Percentiles rank a stretch among this genome's conserved stretches.
These are phyloP conservation scores for Caerostris darwini DNA, from an alignment of 1,140 invertebrate genomes.

Conservation along the genomic window DNA sequence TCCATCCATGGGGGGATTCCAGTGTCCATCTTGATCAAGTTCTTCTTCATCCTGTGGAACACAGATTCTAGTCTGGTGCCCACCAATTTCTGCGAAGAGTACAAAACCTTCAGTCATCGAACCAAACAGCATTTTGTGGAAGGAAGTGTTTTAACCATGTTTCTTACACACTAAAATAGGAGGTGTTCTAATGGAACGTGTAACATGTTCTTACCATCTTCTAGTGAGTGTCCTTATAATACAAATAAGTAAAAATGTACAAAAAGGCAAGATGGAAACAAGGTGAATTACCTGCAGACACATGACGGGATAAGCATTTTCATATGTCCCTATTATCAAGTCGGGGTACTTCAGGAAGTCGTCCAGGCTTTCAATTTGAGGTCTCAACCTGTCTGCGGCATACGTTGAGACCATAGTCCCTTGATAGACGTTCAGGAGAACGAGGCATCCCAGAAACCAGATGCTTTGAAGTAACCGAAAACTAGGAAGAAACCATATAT, in stretches of 20 bases:
- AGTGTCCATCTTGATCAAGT: neutral
- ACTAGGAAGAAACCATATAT: neutral
- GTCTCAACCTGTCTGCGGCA: neutral
- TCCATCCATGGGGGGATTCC: constrained; percentile 18
- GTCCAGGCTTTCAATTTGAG: constrained; percentile 12
- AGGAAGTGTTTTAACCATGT: too few relatives aligned
- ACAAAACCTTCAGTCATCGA: neutral
- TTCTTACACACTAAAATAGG: too few relatives aligned
- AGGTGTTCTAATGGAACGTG: too few relatives aligned
- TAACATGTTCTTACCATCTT: too few relatives aligned
- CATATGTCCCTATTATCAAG: neutral
- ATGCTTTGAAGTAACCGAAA: neutral
- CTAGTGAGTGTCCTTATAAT: too few relatives aligned
- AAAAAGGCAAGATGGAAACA: too few relatives aligned
- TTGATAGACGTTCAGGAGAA: constrained; percentile 34
- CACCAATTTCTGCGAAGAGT: neutral
- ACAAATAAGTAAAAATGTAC: too few relatives aligned
- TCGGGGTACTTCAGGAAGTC: neutral
- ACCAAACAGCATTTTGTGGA: too few relatives aligned
- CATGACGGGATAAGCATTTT: constrained; percentile 14
- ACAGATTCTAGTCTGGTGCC: neutral
- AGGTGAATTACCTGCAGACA: neutral
- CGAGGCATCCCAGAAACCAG: neutral
- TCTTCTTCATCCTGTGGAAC: neutral
- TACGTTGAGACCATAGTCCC: neutral